phyloP scores from a whole-genome alignment of 2,888 invertebrate genomes.

The Pollenia angustigena region DNA sequence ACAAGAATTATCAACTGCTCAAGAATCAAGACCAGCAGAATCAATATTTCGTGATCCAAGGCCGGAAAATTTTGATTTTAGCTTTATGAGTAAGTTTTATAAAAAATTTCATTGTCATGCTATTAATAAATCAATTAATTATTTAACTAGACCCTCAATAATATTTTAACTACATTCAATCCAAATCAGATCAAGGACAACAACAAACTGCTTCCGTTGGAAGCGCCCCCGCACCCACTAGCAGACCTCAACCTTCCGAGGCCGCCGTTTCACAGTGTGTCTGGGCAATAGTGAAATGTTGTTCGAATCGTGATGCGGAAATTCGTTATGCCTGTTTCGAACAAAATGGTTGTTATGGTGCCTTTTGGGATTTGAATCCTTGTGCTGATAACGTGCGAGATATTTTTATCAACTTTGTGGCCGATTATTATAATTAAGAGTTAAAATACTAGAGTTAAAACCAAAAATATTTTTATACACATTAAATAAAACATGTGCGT shows the following conservation, averaged over 20 bases:
- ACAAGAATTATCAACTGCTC: constrained; percentile 11
- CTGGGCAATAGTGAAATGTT: constrained; percentile 91
- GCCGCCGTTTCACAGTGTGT: constrained; percentile 87
- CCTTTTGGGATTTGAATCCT: constrained; percentile 90
- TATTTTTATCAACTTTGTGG: constrained; percentile 72
- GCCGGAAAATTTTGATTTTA: constrained; percentile 76
- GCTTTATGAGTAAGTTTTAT: constrained; percentile 70
- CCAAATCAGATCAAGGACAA: constrained; percentile 30
- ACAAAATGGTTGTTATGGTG: constrained; percentile 88
- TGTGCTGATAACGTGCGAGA: constrained; percentile 86
- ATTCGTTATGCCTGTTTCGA: constrained; percentile 88
- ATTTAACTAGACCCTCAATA: no score
- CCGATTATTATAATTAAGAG: constrained; percentile 66
- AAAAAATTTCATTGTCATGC: neutral
- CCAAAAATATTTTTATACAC: constrained; percentile 1
- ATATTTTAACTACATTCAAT: neutral
- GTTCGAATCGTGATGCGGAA: constrained; percentile 85
- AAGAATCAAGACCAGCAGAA: constrained; percentile 42
- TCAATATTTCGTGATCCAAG: constrained; percentile 77
- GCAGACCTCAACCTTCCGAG: constrained; percentile 77
- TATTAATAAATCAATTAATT: no score
- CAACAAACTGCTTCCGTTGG: constrained; percentile 25
- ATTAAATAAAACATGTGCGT: constrained; percentile 1
- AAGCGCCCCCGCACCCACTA: constrained; percentile 36
- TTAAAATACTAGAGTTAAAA: neutral